Base-by-base conservation (phyloP, 2,888 invertebrate genomes). In the Acanthosoma haemorrhoidale region DNA sequence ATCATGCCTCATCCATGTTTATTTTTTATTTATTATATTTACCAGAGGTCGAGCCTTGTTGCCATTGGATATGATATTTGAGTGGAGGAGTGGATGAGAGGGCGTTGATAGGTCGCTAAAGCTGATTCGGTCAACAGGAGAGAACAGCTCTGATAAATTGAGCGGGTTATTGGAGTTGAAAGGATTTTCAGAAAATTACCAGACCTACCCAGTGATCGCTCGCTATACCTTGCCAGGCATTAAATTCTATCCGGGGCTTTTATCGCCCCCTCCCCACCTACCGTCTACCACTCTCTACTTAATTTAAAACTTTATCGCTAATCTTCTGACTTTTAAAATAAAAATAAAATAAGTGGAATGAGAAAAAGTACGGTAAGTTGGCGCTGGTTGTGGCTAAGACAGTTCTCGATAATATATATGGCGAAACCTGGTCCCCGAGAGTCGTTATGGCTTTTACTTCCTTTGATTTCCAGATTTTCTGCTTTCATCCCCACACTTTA, bases 131-230 rank as follows among this genome's bases (percentile, higher is more conserved):
- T 61, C 61, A 61, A 61, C 61, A 61, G 36, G 61, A 18, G 34
- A 16, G 34, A 32, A 34, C 34, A 36, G 61, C 32, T 38, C 32
- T 61, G 61, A 61, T 36, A 61, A 61, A 61, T 61, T 61, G 61
- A 61, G 21, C 36, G 34, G 36, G 61, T 61, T 61, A 61, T 61
- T 61, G 61, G 61, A 61, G 61, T 36, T 36, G 61, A 61, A 61
- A 36, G 61, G 61, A 38, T 61, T 61, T 51, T 61, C 21, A 61
- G 61, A 61, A 61, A 61, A 61, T 61, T 61, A 61, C 61, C 61
- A 61, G 36, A 4, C 51, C 51, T 51, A 8, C 21, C 51, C n/a
- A n/a, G n/a, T n/a, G n/a, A n/a, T n/a, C n/a, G n/a, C n/a, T n/a
- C 51, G 11, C 25, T n/a, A 6, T 25, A 51, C 25, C 51, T 51